Conservation (phyloP, 1,140 invertebrate species). For the Andrena cerasifolii region DNA sequence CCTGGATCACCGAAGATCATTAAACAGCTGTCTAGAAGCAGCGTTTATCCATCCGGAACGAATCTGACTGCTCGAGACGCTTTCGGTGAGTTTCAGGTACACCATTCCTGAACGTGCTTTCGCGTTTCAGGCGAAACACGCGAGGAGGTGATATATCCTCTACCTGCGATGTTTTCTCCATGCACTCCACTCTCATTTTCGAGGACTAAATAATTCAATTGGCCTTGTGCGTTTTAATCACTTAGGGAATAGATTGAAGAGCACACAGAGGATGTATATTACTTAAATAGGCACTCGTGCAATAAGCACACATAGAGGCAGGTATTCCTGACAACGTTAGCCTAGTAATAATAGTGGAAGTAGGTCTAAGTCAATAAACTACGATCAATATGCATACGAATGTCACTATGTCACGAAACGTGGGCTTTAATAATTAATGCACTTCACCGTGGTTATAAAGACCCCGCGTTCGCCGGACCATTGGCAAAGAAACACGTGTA, state of each 20-base stretch:
- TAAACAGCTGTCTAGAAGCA: constrained; percentile 66
- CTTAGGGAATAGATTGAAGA: not conserved
- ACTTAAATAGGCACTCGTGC: not conserved
- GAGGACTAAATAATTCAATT: not conserved
- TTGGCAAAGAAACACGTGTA: not conserved
- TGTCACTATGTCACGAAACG: constrained; percentile 68
- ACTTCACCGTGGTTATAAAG: constrained; percentile 12
- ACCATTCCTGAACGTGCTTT: not conserved
- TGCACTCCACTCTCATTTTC: no score
- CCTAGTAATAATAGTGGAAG: constrained; percentile 17
- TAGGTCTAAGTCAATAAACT: constrained; percentile 51
- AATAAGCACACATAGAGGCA: not conserved
- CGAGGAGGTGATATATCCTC: not conserved
- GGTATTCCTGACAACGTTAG: not conserved
- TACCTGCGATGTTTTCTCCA: no score
- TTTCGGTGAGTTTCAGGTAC: constrained; percentile 69
- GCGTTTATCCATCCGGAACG: constrained; percentile 68
- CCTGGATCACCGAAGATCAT: constrained; percentile 57
- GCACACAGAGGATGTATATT: not conserved
- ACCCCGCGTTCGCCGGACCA: not conserved
- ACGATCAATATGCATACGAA: constrained; percentile 67
- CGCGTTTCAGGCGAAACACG: not conserved
- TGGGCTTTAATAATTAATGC: constrained; percentile 55
- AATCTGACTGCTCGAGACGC: constrained; percentile 70
- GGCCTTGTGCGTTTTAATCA: not conserved